phyloP scores from a whole-genome alignment of 2,888 invertebrate genomes.

The Caenorhabditis zanzibari region DNA sequence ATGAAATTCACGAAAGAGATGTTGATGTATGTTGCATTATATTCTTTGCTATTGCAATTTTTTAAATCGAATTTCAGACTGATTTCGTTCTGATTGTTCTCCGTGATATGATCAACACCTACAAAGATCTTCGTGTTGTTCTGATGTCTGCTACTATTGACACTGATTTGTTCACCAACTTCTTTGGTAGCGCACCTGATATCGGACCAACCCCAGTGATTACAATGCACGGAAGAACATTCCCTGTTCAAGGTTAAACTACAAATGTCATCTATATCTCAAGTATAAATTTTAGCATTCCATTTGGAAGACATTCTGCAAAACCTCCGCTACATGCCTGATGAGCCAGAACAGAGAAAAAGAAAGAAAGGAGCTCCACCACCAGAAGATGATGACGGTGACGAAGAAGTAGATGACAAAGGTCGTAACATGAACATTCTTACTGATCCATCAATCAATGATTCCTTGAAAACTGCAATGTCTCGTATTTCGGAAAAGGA shows the following conservation, averaged over 20 bases:
- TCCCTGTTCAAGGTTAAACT: conserved; percentile 76
- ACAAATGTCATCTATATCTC: not conserved
- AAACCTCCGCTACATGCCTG: conserved; percentile 91
- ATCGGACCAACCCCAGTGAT: conserved; percentile 93
- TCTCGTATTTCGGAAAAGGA: conserved; percentile 94
- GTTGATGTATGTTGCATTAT: conserved; percentile 86
- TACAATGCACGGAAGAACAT: conserved; percentile 87
- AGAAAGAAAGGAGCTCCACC: conserved; percentile 69
- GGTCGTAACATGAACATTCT: conserved; percentile 87
- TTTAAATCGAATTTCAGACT: conserved; percentile 86
- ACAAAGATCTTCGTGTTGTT: conserved; percentile 93
- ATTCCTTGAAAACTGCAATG: conserved; percentile 76
- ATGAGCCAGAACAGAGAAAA: conserved; percentile 87
- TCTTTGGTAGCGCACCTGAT: conserved; percentile 94
- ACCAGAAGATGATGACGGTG: conserved; percentile 86
- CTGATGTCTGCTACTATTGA: conserved; percentile 99
- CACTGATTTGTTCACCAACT: conserved; percentile 92
- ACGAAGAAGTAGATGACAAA: conserved; percentile 85
- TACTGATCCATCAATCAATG: conserved; percentile 84
- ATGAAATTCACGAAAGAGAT: conserved; percentile 94
- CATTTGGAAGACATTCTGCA: conserved; percentile 96
- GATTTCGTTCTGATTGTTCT: conserved; percentile 96
- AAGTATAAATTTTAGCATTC: conserved; percentile 87
- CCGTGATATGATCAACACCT: conserved; percentile 94
- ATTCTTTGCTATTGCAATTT: not conserved